Evolutionary conservation across 2,888 invertebrate species (phyloP).

Genomic region (Chymomyza procnemis): DNA sequence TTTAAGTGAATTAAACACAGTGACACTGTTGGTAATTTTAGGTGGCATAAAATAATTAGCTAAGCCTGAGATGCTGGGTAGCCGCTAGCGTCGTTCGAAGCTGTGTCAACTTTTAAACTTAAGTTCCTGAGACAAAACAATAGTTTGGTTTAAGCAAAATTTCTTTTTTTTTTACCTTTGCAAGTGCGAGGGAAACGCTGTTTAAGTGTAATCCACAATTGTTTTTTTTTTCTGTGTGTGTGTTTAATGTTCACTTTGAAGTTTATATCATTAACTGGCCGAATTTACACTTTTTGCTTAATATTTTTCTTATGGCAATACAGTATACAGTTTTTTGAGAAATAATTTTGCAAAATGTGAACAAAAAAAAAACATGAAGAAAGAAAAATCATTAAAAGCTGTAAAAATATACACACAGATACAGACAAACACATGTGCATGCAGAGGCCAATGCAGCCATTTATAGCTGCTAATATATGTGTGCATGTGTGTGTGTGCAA

Average conservation of each 20-base stretch:
- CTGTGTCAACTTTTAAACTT: background rate
- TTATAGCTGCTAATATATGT: conserved; percentile 23
- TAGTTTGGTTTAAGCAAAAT: no score
- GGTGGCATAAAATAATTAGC: conserved; percentile 59
- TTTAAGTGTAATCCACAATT: conserved; percentile 8
- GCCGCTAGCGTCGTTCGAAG: conserved; percentile 14
- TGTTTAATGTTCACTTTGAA: background rate
- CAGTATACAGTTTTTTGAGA: background rate
- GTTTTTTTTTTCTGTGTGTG: background rate
- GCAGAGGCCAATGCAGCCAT: conserved; percentile 25
- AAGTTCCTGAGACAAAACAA: no score
- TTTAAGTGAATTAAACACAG: background rate
- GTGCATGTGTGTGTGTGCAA: conserved; percentile 9
- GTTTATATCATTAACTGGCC: background rate
- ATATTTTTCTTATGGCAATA: background rate
- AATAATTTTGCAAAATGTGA: background rate
- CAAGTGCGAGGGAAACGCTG: background rate
- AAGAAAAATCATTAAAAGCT: conserved; percentile 6
- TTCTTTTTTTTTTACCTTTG: background rate
- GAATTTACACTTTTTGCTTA: background rate
- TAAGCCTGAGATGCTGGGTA: conserved; percentile 59
- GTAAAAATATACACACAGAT: conserved; percentile 3
- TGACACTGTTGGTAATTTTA: background rate
- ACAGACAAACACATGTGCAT: conserved; percentile 21
- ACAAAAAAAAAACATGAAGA: background rate